These are phyloP conservation scores for Odontothrips loti DNA, from an alignment of 2,888 invertebrate genomes.

Conservation along the genomic window DNA sequence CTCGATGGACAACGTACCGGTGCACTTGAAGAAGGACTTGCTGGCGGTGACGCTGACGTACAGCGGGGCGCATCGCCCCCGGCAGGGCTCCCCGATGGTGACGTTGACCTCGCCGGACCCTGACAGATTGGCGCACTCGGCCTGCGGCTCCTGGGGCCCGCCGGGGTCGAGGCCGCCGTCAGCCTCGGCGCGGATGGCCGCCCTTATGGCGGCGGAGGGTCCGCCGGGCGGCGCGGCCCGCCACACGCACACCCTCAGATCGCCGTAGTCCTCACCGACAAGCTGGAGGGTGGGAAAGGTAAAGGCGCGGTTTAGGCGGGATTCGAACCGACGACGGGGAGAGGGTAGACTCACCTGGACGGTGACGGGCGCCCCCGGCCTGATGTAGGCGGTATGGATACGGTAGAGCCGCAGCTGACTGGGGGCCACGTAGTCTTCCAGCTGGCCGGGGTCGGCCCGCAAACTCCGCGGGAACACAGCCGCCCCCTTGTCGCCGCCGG, in stretches of 20 bases:
- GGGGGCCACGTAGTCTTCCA: slow-evolving; percentile 27
- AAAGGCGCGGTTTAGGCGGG: neutral
- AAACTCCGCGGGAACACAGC: neutral
- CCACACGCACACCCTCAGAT: slow-evolving; percentile 5
- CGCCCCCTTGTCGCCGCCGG: neutral
- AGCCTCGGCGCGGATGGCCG: neutral
- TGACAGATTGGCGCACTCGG: slow-evolving; percentile 52
- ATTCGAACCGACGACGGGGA: neutral
- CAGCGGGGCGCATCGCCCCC: slow-evolving; percentile 52
- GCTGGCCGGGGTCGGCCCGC: neutral
- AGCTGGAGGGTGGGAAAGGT: neutral
- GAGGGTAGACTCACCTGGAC: slow-evolving; percentile 4
- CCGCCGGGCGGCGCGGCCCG: neutral
- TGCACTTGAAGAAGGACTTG: slow-evolving; percentile 53
- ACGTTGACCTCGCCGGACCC: slow-evolving; percentile 50
- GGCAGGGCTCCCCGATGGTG: slow-evolving; percentile 52
- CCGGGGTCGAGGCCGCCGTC: slow-evolving; percentile 13
- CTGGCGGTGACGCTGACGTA: slow-evolving; percentile 52
- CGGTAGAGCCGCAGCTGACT: slow-evolving; percentile 3
- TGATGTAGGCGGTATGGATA: slow-evolving; percentile 23
- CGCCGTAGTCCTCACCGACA: neutral
- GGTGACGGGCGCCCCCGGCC: neutral
- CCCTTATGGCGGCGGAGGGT: neutral
- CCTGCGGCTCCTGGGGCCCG: slow-evolving; percentile 40
- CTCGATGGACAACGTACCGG: slow-evolving; percentile 39